Conservation (phyloP, 2,888 invertebrate species). For the Plemyria rubiginata region DNA sequence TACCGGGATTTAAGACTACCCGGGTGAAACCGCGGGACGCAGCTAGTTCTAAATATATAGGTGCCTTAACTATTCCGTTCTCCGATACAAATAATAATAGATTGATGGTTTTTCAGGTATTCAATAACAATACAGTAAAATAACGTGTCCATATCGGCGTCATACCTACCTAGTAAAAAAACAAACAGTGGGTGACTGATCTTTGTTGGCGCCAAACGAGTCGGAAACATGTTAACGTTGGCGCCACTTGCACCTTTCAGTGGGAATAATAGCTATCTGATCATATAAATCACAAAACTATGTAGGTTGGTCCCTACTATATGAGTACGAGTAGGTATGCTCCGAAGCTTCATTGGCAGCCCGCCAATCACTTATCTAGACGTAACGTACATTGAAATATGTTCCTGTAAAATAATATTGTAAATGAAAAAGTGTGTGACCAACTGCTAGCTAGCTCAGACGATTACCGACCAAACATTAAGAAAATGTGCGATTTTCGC, state of each 20-base stretch:
- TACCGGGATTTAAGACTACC: no score
- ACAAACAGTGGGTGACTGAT: background rate
- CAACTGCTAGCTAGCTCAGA: background rate
- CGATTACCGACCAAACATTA: no score
- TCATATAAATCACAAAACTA: constrained; percentile 3
- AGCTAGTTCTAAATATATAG: no score
- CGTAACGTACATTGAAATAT: constrained; percentile 18
- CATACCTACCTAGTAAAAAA: background rate
- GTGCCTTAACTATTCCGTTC: background rate
- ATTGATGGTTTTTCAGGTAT: background rate
- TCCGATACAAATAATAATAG: background rate
- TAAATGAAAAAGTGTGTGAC: constrained; percentile 1
- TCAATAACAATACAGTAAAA: background rate
- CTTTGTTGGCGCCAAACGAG: background rate
- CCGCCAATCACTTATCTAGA: constrained; percentile 46
- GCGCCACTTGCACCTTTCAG: background rate
- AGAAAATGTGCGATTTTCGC: constrained; percentile 2
- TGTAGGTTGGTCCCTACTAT: no score
- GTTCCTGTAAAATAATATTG: constrained; percentile 15
- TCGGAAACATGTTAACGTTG: background rate
- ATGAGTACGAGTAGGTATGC: no score
- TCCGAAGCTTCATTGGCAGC: constrained; percentile 39
- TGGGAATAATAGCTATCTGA: no score
- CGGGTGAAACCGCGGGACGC: no score
- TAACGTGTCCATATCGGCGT: background rate